Conservation (phyloP, 1,140 invertebrate species). For the Reticulitermes speratus region DNA sequence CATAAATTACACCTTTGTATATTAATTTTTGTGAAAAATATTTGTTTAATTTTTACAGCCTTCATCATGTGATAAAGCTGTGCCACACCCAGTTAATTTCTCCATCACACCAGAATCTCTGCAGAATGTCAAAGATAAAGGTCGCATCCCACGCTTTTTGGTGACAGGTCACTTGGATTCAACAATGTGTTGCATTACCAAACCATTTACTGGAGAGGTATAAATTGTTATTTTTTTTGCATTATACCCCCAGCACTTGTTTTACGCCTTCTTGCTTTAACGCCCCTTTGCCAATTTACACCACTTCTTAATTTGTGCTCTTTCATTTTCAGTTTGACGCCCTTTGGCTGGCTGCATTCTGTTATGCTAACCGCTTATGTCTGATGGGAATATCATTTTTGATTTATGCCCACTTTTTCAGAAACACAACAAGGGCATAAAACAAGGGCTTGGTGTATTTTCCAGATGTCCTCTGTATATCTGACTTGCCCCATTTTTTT, state of each 20-base stretch:
- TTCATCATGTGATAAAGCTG: conserved; percentile 49
- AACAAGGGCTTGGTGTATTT: too few relatives aligned
- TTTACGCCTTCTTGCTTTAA: too few relatives aligned
- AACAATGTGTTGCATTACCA: conserved; percentile 75
- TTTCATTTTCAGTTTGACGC: too few relatives aligned
- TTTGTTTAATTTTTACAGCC: conserved; percentile 36
- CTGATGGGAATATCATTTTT: too few relatives aligned
- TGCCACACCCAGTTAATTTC: conserved; percentile 65
- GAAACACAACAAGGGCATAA: too few relatives aligned
- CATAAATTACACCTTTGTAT: background rate
- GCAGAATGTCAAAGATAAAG: conserved; percentile 64
- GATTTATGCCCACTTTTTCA: too few relatives aligned
- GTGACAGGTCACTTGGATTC: conserved; percentile 82
- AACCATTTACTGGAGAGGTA: conserved; percentile 88
- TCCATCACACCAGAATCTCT: conserved; percentile 80
- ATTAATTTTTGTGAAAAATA: background rate
- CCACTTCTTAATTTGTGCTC: too few relatives aligned
- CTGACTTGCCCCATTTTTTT: background rate
- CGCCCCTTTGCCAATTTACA: too few relatives aligned
- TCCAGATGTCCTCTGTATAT: background rate
- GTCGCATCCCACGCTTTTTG: conserved; percentile 78
- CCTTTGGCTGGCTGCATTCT: too few relatives aligned
- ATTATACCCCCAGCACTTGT: background rate
- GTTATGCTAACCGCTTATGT: too few relatives aligned
- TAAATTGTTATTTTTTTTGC: background rate